Evolutionary conservation across 2,797 vertebrate species (phyloP).

Genomic region (Decapterus maruadsi): DNA sequence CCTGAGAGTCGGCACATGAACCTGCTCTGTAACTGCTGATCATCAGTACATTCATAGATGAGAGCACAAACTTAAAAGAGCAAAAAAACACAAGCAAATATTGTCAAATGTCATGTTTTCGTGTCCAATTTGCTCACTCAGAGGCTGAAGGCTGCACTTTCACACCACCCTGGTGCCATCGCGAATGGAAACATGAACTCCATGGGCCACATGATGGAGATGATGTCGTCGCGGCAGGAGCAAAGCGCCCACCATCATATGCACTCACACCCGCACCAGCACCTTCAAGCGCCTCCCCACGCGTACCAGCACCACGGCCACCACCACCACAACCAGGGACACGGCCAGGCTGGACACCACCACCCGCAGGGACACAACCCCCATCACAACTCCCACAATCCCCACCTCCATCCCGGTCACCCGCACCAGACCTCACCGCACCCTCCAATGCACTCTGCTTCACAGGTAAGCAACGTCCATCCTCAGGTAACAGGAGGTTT

Average conservation of each 20-base stretch:
- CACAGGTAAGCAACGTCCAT: conserved; percentile 89
- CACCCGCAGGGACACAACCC: conserved; percentile 90
- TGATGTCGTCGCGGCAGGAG: conserved; percentile 98
- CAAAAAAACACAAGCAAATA: background rate
- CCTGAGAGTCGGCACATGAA: conserved; percentile 50
- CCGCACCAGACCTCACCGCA: conserved; percentile 97
- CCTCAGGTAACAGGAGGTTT: conserved; percentile 48
- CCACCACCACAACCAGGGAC: conserved; percentile 88
- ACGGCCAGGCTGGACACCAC: conserved; percentile 92
- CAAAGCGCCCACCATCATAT: conserved; percentile 92
- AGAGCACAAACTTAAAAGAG: conserved; percentile 16
- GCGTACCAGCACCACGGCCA: conserved; percentile 92
- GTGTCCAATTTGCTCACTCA: conserved; percentile 72
- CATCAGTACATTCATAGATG: conserved; percentile 50
- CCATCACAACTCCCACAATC: conserved; percentile 96
- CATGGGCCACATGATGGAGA: conserved; percentile 99
- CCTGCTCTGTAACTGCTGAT: conserved; percentile 45
- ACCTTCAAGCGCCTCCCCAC: conserved; percentile 92
- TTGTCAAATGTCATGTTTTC: conserved; percentile 28
- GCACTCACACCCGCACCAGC: conserved; percentile 94
- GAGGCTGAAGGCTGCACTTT: conserved; percentile 98
- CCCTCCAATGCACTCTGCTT: conserved; percentile 92
- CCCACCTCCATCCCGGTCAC: conserved; percentile 92
- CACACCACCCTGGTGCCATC: conserved; percentile 95
- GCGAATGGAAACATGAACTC: conserved; percentile 98